Evolutionary conservation across 2,797 vertebrate genomes (phyloP).

Genomic region (Chloroceryle amazona): DNA sequence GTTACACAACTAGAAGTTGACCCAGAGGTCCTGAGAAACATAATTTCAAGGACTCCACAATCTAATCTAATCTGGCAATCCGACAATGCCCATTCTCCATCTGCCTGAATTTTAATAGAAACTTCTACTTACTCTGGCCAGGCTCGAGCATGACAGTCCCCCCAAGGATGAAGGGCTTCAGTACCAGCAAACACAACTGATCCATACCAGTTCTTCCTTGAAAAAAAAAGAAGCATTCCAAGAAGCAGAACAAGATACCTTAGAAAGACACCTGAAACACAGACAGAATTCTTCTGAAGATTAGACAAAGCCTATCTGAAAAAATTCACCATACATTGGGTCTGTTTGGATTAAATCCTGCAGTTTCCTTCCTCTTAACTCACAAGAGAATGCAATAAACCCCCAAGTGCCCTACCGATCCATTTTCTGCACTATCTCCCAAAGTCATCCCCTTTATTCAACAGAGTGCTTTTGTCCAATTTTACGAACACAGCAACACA

Average conservation of each 20-base stretch:
- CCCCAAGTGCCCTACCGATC: background rate
- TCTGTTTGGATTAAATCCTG: background rate
- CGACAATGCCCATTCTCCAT: background rate
- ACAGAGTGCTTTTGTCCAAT: background rate
- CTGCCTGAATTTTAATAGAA: background rate
- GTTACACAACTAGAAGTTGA: background rate
- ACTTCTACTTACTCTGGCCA: background rate
- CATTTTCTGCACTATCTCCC: conserved; percentile 16
- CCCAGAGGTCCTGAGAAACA: background rate
- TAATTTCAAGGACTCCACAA: background rate
- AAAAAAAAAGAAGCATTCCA: background rate
- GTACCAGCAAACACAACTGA: background rate
- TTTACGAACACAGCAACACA: conserved; percentile 8
- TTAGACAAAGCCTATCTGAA: background rate
- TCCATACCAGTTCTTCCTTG: background rate
- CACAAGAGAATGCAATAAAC: background rate
- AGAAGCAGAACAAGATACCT: background rate
- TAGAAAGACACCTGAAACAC: background rate
- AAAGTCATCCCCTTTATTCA: conserved; percentile 22
- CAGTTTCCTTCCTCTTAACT: background rate
- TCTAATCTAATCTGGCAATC: background rate
- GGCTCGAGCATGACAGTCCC: background rate
- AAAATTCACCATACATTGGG: background rate
- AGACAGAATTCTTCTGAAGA: background rate
- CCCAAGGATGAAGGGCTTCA: background rate